phyloP scores from a whole-genome alignment of 2,113 vertebrate genomes.

The Piprites chloris region DNA sequence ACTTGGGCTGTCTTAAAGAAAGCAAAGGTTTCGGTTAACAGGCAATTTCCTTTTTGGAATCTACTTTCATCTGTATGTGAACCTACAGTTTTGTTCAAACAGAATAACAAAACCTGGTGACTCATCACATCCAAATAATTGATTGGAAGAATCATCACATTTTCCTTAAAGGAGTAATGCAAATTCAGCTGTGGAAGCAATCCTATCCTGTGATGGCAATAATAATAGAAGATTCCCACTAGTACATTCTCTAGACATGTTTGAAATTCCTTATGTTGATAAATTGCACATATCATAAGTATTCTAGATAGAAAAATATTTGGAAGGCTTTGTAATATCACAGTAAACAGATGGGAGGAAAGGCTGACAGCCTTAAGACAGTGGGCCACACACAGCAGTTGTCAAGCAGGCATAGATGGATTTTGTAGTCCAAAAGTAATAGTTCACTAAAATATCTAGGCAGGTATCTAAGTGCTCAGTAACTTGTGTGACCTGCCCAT shows the following conservation, averaged over 20 bases:
- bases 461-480: not conserved
- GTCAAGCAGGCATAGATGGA: not conserved
- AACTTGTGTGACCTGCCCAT: not conserved
- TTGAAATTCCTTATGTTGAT: not conserved
- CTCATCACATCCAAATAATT: not conserved
- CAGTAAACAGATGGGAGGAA: not conserved
- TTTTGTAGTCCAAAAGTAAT: not conserved
- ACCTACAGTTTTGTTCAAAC: not conserved
- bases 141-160: not conserved
- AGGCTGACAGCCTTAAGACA: not conserved
- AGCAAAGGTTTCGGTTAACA: conserved; percentile 11
- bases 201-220: not conserved
- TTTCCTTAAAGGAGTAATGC: not conserved
- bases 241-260: not conserved
- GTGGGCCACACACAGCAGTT: not conserved
- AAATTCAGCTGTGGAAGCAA: not conserved
- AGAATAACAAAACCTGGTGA: not conserved
- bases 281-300: not conserved
- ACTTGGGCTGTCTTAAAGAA: conserved; percentile 27
- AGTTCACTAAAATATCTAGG: not conserved
- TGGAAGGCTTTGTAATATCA: not conserved
- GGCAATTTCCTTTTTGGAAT: conserved; percentile 26
- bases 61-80: conserved; percentile 13
- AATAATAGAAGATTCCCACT: not conserved
- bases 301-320: not conserved